These are phyloP conservation scores for Diorhabda elongata DNA, from an alignment of 1,140 invertebrate genomes.

Conservation along the genomic window DNA sequence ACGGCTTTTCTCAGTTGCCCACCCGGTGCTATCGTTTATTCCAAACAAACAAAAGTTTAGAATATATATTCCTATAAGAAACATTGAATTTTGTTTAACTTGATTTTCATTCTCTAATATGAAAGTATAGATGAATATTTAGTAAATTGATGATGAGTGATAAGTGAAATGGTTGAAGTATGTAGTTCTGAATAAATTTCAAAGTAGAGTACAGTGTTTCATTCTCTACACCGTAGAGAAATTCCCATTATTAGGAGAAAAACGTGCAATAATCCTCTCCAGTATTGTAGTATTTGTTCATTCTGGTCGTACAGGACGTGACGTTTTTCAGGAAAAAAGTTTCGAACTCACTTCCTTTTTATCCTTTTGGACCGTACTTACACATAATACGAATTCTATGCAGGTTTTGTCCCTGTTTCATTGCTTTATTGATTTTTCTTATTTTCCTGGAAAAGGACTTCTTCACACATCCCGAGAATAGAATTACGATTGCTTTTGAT, in stretches of 20 bases:
- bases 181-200: too few species aligned
- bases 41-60: too few species aligned
- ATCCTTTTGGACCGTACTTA: constrained; percentile 1
- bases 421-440: constrained; percentile 3
- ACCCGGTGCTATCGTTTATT: too few species aligned
- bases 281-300: constrained; percentile 3
- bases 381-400: constrained; percentile 2
- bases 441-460: not conserved
- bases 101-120: too few species aligned
- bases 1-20: too few species aligned
- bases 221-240: not conserved
- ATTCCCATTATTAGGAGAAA: not conserved
- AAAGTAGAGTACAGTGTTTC: not conserved
- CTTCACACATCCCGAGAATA: not conserved
- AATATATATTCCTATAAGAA: too few species aligned
- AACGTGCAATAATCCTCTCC: not conserved
- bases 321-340: constrained; percentile 2
- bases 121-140: too few species aligned
- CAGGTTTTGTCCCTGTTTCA: constrained; percentile 1
- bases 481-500: constrained; percentile 2
- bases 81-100: too few species aligned
- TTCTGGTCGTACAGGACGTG: constrained; percentile 1
- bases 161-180: too few species aligned
- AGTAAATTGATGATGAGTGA: too few species aligned
- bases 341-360: not conserved